phyloP scores from a whole-genome alignment of 2,888 invertebrate genomes.

The Thymelicus sylvestris region DNA sequence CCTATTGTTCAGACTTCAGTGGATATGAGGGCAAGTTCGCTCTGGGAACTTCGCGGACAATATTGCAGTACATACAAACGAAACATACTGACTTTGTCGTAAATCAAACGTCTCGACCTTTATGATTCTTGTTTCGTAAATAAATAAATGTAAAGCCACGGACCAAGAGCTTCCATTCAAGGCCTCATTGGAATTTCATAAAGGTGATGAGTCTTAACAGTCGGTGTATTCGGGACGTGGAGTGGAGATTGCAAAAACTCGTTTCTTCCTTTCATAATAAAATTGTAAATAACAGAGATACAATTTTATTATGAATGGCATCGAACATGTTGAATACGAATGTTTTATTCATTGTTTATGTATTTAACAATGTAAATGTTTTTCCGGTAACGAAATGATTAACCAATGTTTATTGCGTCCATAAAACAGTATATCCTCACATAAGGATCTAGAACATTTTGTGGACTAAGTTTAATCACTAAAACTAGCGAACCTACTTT shows the following conservation, averaged over 20 bases:
- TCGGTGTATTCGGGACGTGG: constrained; percentile 49
- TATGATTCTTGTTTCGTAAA: constrained; percentile 67
- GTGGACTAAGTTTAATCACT: background rate
- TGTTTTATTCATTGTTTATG: constrained; percentile 34
- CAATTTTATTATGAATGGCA: constrained; percentile 16
- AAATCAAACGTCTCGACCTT: constrained; percentile 69
- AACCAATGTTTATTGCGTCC: background rate
- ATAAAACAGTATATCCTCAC: background rate
- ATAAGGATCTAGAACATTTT: background rate
- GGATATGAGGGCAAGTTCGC: constrained; percentile 47
- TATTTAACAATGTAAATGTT: constrained; percentile 15
- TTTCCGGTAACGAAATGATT: constrained; percentile 17
- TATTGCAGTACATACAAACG: constrained; percentile 60
- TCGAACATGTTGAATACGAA: constrained; percentile 16
- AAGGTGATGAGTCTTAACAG: constrained; percentile 68
- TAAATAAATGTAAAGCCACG: constrained; percentile 63
- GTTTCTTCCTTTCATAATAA: constrained; percentile 19
- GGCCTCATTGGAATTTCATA: constrained; percentile 71
- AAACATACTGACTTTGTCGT: constrained; percentile 48
- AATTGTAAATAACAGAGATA: constrained; percentile 26
- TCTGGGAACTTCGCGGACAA: constrained; percentile 56
- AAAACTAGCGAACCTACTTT: constrained; percentile 15
- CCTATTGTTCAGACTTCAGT: constrained; percentile 48
- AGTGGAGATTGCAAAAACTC: constrained; percentile 24
- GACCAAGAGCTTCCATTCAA: constrained; percentile 42